Evolutionary conservation across 2,113 vertebrate species (phyloP), one percentile per base, ranked within the genome.

Genomic region (Labeo rohita): DNA sequence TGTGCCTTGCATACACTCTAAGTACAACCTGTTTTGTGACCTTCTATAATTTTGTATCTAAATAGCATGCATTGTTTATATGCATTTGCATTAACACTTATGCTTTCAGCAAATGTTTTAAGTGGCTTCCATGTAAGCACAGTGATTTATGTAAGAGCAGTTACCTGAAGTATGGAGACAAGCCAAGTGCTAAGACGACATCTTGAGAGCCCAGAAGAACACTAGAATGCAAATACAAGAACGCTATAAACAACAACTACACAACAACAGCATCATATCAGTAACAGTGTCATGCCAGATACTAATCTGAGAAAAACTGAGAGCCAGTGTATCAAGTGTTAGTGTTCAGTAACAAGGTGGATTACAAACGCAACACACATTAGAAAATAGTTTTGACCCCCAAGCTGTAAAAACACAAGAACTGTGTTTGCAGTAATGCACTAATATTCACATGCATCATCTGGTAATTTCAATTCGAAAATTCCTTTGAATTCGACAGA

Each of bases 11-110:
- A 47, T n/a, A n/a, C 5, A 7, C 11, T 52, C 65, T 68, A 4
- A n/a, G 5, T 43, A 39, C 11, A 43, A 72, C 34, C 34, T 43
- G 66, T 39, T 54, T 39, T 54, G 81, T 73, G 81, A 83, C 81
- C 66, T 83, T 34, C 36, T 68, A 23, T 72, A 16, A 15, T 52
- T 83, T 54, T 5, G 3, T 56, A 72, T 83, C 10, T 39, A 18
- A 56, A 83, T n/a, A n/a, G 47, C 49, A 73, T 15, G 21, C 28
- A 70, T 34, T 83, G 34, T 83, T 73, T 45, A 83, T 36, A 83
- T 72, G 28, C 16, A 34, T n/a, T 73, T 73, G 81, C 49, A 54
- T 83, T 16, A 56, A 56, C 3, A 10, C 23, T 70, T 83, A 13
- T 9, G 81, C 15, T 72, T 83, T 49, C 80, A 70, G 80, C 6